These are phyloP conservation scores for Peromyscus polionotus DNA, from an alignment of 2,113 vertebrate genomes.

Conservation along the genomic window DNA sequence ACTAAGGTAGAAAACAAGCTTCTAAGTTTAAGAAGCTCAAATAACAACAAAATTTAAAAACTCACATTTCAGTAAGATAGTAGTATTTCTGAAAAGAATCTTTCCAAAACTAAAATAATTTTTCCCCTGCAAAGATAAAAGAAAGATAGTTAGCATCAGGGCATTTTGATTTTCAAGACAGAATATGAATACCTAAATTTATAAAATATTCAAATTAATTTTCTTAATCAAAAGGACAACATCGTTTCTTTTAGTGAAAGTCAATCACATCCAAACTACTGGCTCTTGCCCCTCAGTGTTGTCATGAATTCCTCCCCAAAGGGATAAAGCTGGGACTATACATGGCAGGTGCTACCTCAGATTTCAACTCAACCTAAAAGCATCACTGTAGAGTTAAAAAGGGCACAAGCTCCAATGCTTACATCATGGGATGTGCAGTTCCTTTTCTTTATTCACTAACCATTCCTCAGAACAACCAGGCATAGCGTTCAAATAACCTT, in stretches of 20 bases:
- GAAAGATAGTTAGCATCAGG: constrained; percentile 54
- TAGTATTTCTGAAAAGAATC: constrained; percentile 90
- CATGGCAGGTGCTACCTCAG: neutral
- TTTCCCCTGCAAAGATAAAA: constrained; percentile 85
- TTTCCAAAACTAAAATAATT: constrained; percentile 90
- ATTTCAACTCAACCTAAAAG: constrained; percentile 30
- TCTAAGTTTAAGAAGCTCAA: constrained; percentile 41
- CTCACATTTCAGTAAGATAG: constrained; percentile 91
- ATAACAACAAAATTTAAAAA: constrained; percentile 70
- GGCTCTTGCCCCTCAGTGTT: neutral
- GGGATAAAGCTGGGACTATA: neutral
- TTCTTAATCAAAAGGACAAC: constrained; percentile 43
- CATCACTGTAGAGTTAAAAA: neutral
- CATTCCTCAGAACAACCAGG: constrained; percentile 37
- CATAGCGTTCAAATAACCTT: neutral
- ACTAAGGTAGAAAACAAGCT: constrained; percentile 37
- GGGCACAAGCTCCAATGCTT: neutral
- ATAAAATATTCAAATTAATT: constrained; percentile 49
- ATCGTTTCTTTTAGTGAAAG: constrained; percentile 37
- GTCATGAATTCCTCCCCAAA: neutral
- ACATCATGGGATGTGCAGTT: neutral
- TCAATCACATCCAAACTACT: constrained; percentile 19
- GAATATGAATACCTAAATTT: constrained; percentile 55
- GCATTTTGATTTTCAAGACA: constrained; percentile 38
- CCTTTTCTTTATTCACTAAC: neutral